Base-by-base conservation (phyloP, 1,140 invertebrate genomes). In the Camponotus vicinus region DNA sequence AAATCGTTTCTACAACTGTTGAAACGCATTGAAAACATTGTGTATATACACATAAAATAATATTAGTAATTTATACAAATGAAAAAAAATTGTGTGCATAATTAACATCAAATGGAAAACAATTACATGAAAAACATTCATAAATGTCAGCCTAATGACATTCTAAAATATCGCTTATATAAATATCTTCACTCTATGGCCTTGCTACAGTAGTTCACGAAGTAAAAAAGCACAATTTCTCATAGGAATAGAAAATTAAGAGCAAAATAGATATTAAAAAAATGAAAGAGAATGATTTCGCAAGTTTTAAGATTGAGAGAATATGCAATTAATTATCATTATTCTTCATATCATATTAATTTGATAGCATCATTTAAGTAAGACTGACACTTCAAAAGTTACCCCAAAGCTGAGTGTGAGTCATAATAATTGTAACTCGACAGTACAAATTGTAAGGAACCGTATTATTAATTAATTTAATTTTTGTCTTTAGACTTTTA, bases 361-460 rank as follows among this genome's bases (percentile, higher is more conserved):
- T 71, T 42, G 57, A 57, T 32, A 49, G 73, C 61, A 45, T 63
- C 40, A 86, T 37, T 21, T 73, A 9, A 63, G 64, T 52, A 69
- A 89, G 88, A 79, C 59, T 86, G 75, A 71, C 55, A 63, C 83
- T 86, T 45, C 49, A 88, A 86, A 91, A 86, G 85, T 91, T 91
- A 91, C 85, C 84, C 66, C 69, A 88, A 90, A 89, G 77, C 61
- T 79, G 63, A 91, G 66, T 78, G 83, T 87, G 75, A 85, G 27
- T 73, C 63, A 59, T 88, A 55, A 87, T 83, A 91, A 55, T 71
- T 75, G 32, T 76, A 86, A 86, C 42, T 71, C 71, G 77, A 89
- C 86, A 92, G 90, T 92, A 92, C 91, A 92, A 92, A 91, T 86
- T 88, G 27, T 91, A 89, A 88, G 67, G 32, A 76, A 83, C 18